Evolutionary conservation across 1,140 invertebrate genomes (phyloP).

Genomic region (Camponotus pennsylvanicus): DNA sequence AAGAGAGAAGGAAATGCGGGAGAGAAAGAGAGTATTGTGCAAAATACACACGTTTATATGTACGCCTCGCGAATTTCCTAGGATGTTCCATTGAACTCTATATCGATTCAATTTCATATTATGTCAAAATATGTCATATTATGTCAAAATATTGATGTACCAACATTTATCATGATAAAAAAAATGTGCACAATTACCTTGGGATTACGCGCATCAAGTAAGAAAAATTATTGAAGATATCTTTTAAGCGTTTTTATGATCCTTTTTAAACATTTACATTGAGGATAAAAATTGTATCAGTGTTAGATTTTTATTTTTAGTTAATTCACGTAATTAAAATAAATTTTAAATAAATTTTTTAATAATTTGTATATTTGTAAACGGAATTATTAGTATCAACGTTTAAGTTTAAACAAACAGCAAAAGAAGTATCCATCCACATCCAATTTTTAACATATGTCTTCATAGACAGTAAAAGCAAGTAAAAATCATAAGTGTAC

Average conservation of each 20-base stretch:
- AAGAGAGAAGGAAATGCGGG: constrained; percentile 30
- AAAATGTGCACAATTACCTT: background rate
- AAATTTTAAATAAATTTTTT: background rate
- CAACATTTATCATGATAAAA: background rate
- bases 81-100: constrained; percentile 17
- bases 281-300: background rate
- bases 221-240: background rate
- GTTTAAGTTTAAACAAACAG: background rate
- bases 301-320: background rate
- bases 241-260: background rate
- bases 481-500: background rate
- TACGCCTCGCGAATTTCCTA: constrained; percentile 19
- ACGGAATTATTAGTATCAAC: background rate
- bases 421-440: background rate
- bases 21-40: background rate
- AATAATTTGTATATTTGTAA: background rate
- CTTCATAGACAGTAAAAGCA: background rate
- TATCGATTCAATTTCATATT: background rate
- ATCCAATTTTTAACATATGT: background rate
- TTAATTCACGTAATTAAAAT: background rate
- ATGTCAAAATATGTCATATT: constrained; percentile 10
- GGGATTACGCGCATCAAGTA: background rate
- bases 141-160: constrained; percentile 19
- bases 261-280: background rate
- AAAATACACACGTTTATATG: constrained; percentile 10